Evolutionary conservation across 2,113 vertebrate species (phyloP).

Genomic region (Taurulus bubalis): DNA sequence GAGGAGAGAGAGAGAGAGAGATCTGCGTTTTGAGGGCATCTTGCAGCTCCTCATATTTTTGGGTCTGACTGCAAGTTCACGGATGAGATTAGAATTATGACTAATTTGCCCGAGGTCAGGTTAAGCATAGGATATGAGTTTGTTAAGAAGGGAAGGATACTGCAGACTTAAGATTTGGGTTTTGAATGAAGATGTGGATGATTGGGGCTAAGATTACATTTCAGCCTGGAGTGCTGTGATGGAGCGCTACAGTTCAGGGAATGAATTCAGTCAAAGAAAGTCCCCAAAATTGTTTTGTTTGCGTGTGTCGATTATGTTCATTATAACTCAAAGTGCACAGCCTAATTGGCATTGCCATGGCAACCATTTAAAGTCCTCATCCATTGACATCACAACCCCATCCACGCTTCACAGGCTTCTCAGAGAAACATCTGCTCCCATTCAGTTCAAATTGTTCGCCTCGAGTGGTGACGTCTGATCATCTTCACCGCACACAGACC

Average conservation of each 20-base stretch:
- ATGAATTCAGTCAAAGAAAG: background rate
- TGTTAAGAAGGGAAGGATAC: slow-evolving; percentile 1
- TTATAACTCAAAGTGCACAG: background rate
- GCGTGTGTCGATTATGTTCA: background rate
- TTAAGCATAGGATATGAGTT: slow-evolving; percentile 16
- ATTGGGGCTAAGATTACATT: slow-evolving; percentile 3
- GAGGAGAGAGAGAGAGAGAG: background rate
- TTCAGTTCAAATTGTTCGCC: slow-evolving; percentile 34
- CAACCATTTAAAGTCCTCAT: slow-evolving; percentile 36
- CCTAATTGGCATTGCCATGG: slow-evolving; percentile 33
- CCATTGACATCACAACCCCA: slow-evolving; percentile 34
- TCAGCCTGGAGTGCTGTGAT: background rate
- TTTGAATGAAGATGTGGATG: slow-evolving; percentile 13
- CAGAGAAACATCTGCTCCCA: slow-evolving; percentile 59
- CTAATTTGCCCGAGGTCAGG: slow-evolving; percentile 13
- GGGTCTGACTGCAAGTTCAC: slow-evolving; percentile 23
- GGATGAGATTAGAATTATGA: slow-evolving; percentile 41
- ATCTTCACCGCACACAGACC: slow-evolving; percentile 11
- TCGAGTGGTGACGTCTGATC: slow-evolving; percentile 31
- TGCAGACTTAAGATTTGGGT: slow-evolving; percentile 9
- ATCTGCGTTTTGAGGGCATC: background rate
- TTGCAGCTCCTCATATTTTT: slow-evolving; percentile 13
- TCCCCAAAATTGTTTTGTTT: background rate
- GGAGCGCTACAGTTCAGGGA: background rate
- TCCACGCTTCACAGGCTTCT: slow-evolving; percentile 31